Evolutionary conservation across 2,113 vertebrate genomes (phyloP).

Genomic region (Lasiurus cinereus): DNA sequence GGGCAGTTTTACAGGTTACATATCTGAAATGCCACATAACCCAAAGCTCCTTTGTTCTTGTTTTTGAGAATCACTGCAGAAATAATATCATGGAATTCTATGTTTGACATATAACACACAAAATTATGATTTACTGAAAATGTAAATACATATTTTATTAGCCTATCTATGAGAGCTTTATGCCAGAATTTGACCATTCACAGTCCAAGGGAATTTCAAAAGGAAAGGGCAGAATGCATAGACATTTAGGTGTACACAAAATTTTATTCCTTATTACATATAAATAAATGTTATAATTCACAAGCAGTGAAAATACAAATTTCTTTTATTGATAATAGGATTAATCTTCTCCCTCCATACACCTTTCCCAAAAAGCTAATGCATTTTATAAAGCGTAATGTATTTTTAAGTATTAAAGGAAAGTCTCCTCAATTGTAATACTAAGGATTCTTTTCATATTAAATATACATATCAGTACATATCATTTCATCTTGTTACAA

Average conservation of each 20-base stretch:
- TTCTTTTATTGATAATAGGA: slow-evolving; percentile 19
- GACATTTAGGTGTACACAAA: slow-evolving; percentile 29
- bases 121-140: slow-evolving; percentile 13
- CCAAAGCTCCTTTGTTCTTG: not conserved
- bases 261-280: not conserved
- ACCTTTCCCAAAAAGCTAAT: not conserved
- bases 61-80: slow-evolving; percentile 18
- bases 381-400: slow-evolving; percentile 28
- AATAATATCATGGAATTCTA: not conserved
- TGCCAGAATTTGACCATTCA: slow-evolving; percentile 4
- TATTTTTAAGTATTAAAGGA: slow-evolving; percentile 42
- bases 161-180: not conserved
- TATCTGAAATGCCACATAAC: slow-evolving; percentile 22
- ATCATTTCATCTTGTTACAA: not conserved
- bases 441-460: not conserved
- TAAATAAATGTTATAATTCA: slow-evolving; percentile 54
- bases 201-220: slow-evolving; percentile 2
- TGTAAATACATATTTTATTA: not conserved
- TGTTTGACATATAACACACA: not conserved
- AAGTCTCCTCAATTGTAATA: not conserved
- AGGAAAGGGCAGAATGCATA: not conserved
- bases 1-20: not conserved
- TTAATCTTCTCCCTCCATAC: not conserved
- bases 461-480: not conserved
- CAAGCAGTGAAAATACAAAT: slow-evolving; percentile 56